phyloP scores from a whole-genome alignment of 2,113 vertebrate genomes.

The Tyrannus savana region DNA sequence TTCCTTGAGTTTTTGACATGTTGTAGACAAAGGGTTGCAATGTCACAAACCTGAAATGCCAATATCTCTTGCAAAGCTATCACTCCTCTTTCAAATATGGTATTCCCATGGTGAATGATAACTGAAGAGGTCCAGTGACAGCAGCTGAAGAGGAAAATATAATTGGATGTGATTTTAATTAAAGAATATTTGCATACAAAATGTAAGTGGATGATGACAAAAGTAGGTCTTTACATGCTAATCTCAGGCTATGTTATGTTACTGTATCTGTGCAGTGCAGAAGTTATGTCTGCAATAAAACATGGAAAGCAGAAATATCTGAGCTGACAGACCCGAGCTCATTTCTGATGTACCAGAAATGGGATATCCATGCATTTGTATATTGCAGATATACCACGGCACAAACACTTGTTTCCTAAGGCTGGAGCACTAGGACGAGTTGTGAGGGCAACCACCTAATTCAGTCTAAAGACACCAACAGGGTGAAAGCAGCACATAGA shows the following conservation, averaged over 20 bases:
- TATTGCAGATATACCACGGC: not conserved
- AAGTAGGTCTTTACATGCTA: not conserved
- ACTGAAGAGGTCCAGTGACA: not conserved
- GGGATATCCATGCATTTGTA: not conserved
- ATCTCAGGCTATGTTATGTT: not conserved
- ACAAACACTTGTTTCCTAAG: not conserved
- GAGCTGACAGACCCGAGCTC: not conserved
- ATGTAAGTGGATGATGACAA: not conserved
- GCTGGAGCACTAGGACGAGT: not conserved
- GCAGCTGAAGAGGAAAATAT: not conserved
- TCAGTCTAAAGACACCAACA: not conserved
- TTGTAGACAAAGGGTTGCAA: not conserved
- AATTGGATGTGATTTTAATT: not conserved
- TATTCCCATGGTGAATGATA: not conserved
- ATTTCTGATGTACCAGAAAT: not conserved
- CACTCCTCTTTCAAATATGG: not conserved
- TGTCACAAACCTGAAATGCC: not conserved
- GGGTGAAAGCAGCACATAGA: not conserved
- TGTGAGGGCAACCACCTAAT: not conserved
- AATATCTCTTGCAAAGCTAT: not conserved
- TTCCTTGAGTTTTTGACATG: not conserved
- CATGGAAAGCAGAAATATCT: not conserved
- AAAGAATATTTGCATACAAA: not conserved
- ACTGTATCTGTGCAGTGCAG: not conserved
- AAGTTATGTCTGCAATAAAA: not conserved